A percentile compares a stretch with the other conserved stretches of the same genome.
Evolutionary conservation across 2,113 vertebrate genomes (phyloP).

Genomic region (Pardalotus punctatus): DNA sequence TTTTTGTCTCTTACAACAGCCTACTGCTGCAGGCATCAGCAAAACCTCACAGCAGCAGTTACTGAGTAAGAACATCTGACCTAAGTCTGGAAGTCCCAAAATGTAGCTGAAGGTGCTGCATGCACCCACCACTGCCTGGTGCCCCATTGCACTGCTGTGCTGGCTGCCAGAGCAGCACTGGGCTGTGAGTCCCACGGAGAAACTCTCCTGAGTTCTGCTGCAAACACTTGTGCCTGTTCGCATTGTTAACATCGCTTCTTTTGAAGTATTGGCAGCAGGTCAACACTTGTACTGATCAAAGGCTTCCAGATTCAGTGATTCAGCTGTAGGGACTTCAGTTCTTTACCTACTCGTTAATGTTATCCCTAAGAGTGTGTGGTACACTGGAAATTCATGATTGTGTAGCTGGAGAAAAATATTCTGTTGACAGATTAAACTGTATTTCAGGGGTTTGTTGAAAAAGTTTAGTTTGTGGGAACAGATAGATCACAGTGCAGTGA

Average conservation of each 20-base stretch:
- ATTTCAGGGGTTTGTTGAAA: background rate
- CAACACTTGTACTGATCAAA: background rate
- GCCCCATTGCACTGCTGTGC: accelerated
- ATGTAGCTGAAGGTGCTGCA: background rate
- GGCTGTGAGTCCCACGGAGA: background rate
- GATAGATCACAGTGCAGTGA: background rate
- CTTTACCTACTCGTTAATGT: background rate
- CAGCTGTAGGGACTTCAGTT: background rate
- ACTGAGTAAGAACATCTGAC: background rate
- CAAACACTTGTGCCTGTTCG: background rate
- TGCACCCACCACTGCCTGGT: background rate
- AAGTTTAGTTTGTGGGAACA: background rate
- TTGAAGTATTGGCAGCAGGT: background rate
- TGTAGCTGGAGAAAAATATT: background rate
- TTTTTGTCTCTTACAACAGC: background rate
- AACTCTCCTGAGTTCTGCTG: background rate
- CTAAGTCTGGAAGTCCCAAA: background rate
- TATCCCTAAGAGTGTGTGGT: background rate
- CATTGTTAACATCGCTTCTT: background rate
- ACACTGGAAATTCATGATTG: background rate
- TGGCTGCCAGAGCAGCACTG: background rate
- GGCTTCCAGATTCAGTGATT: background rate
- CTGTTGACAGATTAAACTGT: background rate
- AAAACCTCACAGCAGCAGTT: background rate
- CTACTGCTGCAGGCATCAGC: background rate